These are phyloP conservation scores for Nemapogon koenigi DNA, from an alignment of 2,888 invertebrate species.

Conservation along the genomic window DNA sequence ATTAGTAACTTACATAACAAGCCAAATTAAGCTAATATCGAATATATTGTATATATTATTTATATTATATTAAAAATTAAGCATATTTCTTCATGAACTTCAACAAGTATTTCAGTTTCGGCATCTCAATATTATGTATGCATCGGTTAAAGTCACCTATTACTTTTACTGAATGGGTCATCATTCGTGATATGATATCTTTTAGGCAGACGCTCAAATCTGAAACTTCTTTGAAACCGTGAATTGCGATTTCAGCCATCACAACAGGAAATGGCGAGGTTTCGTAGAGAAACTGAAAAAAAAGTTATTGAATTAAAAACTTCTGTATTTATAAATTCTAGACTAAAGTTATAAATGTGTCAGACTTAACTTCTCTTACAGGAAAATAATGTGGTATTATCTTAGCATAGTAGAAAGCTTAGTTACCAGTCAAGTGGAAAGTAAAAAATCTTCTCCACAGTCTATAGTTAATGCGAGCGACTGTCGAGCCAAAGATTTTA, in stretches of 20 bases:
- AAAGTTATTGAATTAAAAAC: too few species aligned
- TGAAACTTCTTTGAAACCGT: slow-evolving; percentile 57
- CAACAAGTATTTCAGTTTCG: slow-evolving; percentile 50
- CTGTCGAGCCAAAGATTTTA: too few species aligned
- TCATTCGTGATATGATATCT: slow-evolving; percentile 56
- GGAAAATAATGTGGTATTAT: too few species aligned
- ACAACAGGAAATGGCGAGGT: slow-evolving; percentile 57
- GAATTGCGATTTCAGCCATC: slow-evolving; percentile 56
- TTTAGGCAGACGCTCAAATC: slow-evolving; percentile 54
- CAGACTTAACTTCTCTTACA: too few species aligned
- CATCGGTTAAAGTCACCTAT: slow-evolving; percentile 57
- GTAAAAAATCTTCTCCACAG: too few species aligned
- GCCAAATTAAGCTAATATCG: neutral
- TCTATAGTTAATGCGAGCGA: too few species aligned
- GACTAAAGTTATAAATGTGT: too few species aligned
- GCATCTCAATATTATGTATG: slow-evolving; percentile 59
- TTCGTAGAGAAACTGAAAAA: slow-evolving; percentile 53
- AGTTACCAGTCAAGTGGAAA: too few species aligned
- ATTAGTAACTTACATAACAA: neutral
- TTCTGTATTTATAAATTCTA: too few species aligned
- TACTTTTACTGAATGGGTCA: slow-evolving; percentile 57
- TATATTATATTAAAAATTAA: slow-evolving; percentile 18
- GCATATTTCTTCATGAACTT: slow-evolving; percentile 61
- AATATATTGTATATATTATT: neutral
- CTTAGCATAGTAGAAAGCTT: too few species aligned